Conservation (phyloP, 2,888 invertebrate species). For the Leptopterna dolabrata region DNA sequence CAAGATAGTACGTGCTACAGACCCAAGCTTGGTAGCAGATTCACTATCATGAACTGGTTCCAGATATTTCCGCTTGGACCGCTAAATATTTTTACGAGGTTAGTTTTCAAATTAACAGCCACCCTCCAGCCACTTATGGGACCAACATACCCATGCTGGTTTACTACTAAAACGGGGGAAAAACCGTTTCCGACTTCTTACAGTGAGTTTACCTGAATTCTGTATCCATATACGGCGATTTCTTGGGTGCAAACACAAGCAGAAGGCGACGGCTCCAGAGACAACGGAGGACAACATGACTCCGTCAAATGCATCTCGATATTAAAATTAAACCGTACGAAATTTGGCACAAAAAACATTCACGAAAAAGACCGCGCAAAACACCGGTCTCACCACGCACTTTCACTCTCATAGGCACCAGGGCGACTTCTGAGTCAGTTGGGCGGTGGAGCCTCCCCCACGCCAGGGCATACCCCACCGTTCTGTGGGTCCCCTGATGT, state of each 20-base stretch:
- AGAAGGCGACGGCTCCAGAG: constrained; percentile 17
- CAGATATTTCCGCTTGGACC: too few relatives aligned
- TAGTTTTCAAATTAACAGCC: too few relatives aligned
- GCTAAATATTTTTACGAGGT: too few relatives aligned
- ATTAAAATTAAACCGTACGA: background rate
- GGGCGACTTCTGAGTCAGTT: background rate
- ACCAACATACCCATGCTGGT: too few relatives aligned
- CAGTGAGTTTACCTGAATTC: background rate
- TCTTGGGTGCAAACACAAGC: constrained; percentile 45
- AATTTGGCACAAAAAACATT: background rate
- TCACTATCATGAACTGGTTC: too few relatives aligned
- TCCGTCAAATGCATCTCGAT: constrained; percentile 36
- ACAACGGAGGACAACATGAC: constrained; percentile 10
- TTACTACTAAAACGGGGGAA: too few relatives aligned
- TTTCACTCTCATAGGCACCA: constrained; percentile 22
- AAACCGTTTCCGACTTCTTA: too few relatives aligned
- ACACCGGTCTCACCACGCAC: background rate
- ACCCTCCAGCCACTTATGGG: too few relatives aligned
- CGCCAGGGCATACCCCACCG: background rate
- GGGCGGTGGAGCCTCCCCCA: background rate
- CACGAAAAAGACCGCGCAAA: background rate
- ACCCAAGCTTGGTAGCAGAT: too few relatives aligned
- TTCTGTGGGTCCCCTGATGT: background rate
- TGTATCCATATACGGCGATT: constrained; percentile 32
- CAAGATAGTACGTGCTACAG: too few relatives aligned